Conservation (phyloP, 1,140 invertebrate genomes). For the Neoseiulus cucumeris region DNA sequence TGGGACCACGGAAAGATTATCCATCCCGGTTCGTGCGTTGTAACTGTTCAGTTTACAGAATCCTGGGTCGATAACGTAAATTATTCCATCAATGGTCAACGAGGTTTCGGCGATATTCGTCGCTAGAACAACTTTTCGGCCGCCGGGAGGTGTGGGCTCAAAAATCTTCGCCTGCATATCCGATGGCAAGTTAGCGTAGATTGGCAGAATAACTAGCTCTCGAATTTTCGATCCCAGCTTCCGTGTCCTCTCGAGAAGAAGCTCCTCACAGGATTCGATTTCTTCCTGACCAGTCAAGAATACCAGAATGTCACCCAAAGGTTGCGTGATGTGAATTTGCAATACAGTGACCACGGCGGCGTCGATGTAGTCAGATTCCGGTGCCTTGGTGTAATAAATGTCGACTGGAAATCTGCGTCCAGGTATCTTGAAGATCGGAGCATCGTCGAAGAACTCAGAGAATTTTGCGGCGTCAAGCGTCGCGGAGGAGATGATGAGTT, state of each 20-base stretch:
- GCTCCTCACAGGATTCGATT: conserved; percentile 87
- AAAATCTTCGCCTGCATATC: conserved; percentile 90
- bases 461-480: conserved; percentile 97
- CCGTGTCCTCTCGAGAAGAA: conserved; percentile 67
- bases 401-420: conserved; percentile 63
- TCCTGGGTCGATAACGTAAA: conserved; percentile 97
- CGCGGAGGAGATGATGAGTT: conserved; percentile 89
- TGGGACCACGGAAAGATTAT: conserved; percentile 88
- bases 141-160: conserved; percentile 64
- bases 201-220: conserved; percentile 80
- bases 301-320: conserved; percentile 81
- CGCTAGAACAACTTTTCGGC: conserved; percentile 78
- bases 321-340: conserved; percentile 88
- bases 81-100: conserved; percentile 95
- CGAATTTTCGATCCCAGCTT: conserved; percentile 75
- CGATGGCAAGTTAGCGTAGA: conserved; percentile 93
- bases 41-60: conserved; percentile 99
- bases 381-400: conserved; percentile 96
- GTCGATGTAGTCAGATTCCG: conserved; percentile 94
- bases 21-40: conserved; percentile 93
- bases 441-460: conserved; percentile 93
- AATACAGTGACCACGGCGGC: conserved; percentile 87
- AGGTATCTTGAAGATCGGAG: conserved; percentile 91
- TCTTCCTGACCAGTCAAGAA: conserved; percentile 88
- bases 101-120: conserved; percentile 99